These are phyloP conservation scores for Tangara arthus DNA, from an alignment of 2,797 vertebrate genomes.

Conservation along the genomic window DNA sequence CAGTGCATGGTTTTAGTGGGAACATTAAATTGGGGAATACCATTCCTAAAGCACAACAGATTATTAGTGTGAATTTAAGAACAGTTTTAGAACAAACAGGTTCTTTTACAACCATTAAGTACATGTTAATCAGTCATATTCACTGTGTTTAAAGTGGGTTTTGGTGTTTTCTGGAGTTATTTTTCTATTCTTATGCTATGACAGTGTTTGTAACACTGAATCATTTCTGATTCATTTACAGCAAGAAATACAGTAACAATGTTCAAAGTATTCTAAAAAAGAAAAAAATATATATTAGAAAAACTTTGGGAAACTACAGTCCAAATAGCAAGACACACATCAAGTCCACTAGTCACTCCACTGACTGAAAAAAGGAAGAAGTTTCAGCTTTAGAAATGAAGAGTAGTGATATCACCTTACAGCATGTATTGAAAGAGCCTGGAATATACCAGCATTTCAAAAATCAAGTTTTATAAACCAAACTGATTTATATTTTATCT, in stretches of 20 bases:
- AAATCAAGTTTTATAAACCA: not conserved
- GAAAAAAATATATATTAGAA: not conserved
- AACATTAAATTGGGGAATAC: not conserved
- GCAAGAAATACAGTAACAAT: not conserved
- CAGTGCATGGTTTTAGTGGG: not conserved
- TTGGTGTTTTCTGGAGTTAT: not conserved
- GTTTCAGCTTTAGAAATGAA: not conserved
- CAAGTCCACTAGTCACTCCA: not conserved
- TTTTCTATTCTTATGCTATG: not conserved
- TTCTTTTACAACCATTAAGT: not conserved
- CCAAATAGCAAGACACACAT: not conserved
- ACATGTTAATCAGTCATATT: not conserved
- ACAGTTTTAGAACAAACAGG: not conserved
- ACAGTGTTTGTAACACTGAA: not conserved
- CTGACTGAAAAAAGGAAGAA: not conserved
- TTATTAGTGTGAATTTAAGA: not conserved
- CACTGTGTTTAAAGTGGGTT: not conserved
- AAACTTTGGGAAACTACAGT: not conserved
- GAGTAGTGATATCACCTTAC: rapidly evolving
- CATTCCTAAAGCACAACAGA: rapidly evolving
- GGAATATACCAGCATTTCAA: not conserved
- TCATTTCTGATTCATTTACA: not conserved
- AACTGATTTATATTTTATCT: not conserved
- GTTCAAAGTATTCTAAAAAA: not conserved
- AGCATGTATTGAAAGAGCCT: not conserved